These are phyloP conservation scores for Drosophila ogumai DNA, from an alignment of 1,140 invertebrate species.

Conservation along the genomic window DNA sequence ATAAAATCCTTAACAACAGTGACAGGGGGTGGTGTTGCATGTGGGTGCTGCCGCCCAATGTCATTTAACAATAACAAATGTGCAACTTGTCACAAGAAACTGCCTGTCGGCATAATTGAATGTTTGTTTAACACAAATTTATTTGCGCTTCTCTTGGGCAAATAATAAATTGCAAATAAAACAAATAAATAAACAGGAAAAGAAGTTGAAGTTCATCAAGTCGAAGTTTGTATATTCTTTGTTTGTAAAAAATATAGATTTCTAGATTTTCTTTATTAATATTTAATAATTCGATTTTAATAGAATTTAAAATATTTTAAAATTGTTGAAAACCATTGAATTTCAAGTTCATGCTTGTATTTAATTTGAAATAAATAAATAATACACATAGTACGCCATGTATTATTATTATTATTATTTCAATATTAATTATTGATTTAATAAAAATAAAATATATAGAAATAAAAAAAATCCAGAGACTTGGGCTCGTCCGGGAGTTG, in stretches of 20 bases:
- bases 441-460: too few species aligned
- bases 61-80: conserved; percentile 63
- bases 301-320: too few species aligned
- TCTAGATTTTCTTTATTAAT: too few species aligned
- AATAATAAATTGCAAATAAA: background rate
- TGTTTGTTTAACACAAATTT: conserved; percentile 35
- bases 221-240: too few species aligned
- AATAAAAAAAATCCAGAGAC: background rate
- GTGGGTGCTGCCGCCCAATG: background rate
- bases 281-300: too few species aligned
- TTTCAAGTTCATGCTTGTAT: too few species aligned
- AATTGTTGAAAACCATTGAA: too few species aligned
- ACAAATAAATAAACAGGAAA: background rate
- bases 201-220: too few species aligned
- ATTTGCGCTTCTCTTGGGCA: background rate
- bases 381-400: too few species aligned
- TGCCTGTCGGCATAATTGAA: conserved; percentile 5
- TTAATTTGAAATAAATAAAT: too few species aligned
- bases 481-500: conserved; percentile 92
- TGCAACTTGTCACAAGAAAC: conserved; percentile 24
- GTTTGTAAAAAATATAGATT: background rate
- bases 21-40: conserved; percentile 6
- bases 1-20: conserved; percentile 48
- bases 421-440: background rate
- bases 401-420: too few species aligned